These are phyloP conservation scores for Diarsia mendica DNA, from an alignment of 2,888 invertebrate species.

Conservation along the genomic window DNA sequence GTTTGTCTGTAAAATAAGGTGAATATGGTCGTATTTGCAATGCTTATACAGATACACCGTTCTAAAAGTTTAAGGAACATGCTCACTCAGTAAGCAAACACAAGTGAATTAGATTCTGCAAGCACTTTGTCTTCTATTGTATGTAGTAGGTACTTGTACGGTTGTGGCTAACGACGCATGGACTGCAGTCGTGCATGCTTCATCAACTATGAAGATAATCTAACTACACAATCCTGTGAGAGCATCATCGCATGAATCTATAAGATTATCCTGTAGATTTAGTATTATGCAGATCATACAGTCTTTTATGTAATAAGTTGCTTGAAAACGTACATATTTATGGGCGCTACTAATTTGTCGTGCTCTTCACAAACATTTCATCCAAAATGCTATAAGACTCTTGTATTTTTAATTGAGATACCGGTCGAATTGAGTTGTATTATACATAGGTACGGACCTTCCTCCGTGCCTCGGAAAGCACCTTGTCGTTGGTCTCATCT, in stretches of 20 bases:
- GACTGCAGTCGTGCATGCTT: conserved; percentile 35
- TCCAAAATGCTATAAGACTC: no score
- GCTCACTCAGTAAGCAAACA: conserved; percentile 1
- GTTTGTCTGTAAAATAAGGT: no score
- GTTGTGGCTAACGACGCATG: conserved; percentile 43
- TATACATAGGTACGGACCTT: no score
- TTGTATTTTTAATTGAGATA: no score
- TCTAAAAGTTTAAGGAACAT: conserved; percentile 3
- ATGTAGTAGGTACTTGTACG: not conserved
- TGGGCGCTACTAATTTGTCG: not conserved
- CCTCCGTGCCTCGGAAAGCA: no score
- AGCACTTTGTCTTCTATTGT: conserved; percentile 6
- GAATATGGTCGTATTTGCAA: not conserved
- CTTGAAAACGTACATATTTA: not conserved
- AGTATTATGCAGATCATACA: not conserved
- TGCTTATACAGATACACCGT: not conserved
- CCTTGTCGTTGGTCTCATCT: no score
- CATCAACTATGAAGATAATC: conserved; percentile 45
- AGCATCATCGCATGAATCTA: not conserved
- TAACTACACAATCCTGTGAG: not conserved
- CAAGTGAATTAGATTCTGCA: not conserved
- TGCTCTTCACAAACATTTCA: not conserved
- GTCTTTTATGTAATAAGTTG: not conserved
- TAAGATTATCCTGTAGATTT: not conserved
- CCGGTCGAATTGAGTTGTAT: no score